phyloP scores from a whole-genome alignment of 2,888 invertebrate species.

The Clivina fossor region DNA sequence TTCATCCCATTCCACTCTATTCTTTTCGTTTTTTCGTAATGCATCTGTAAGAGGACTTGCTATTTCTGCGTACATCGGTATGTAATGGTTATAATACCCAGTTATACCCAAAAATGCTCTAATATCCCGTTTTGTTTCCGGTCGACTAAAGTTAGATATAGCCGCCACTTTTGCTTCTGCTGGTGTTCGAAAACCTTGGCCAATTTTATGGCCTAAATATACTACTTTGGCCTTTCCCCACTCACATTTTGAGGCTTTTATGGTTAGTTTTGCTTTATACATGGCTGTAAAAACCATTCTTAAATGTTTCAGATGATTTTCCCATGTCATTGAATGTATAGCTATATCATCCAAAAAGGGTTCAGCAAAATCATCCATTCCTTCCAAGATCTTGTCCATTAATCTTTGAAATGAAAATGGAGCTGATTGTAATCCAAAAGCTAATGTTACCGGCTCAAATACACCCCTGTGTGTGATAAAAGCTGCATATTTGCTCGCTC shows the following conservation, averaged over 20 bases:
- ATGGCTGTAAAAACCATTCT: not conserved
- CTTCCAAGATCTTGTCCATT: conserved; percentile 1
- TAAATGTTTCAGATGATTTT: conserved; percentile 13
- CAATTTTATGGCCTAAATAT: conserved; percentile 6
- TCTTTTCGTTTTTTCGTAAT: conserved; percentile 1
- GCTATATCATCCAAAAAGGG: conserved; percentile 11
- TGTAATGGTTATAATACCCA: conserved; percentile 13
- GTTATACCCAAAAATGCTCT: conserved; percentile 11
- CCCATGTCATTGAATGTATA: conserved; percentile 4
- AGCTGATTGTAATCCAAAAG: conserved; percentile 9
- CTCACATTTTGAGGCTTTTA: conserved; percentile 15
- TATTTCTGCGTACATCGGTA: conserved; percentile 7
- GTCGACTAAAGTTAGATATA: conserved; percentile 1
- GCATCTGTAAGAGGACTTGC: conserved; percentile 12
- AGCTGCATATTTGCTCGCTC: not conserved
- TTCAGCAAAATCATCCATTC: conserved; percentile 4
- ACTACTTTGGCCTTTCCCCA: conserved; percentile 6
- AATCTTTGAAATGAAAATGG: not conserved
- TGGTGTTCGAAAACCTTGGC: conserved; percentile 14
- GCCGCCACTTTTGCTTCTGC: conserved; percentile 8
- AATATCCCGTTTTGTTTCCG: conserved; percentile 5
- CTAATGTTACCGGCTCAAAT: conserved; percentile 7
- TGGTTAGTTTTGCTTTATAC: conserved; percentile 5
- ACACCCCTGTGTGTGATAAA: conserved; percentile 3
- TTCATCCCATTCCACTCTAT: conserved; percentile 8